These are phyloP conservation scores for Emydura subglobosa DNA, from an alignment of 2,113 vertebrate species.

Conservation along the genomic window DNA sequence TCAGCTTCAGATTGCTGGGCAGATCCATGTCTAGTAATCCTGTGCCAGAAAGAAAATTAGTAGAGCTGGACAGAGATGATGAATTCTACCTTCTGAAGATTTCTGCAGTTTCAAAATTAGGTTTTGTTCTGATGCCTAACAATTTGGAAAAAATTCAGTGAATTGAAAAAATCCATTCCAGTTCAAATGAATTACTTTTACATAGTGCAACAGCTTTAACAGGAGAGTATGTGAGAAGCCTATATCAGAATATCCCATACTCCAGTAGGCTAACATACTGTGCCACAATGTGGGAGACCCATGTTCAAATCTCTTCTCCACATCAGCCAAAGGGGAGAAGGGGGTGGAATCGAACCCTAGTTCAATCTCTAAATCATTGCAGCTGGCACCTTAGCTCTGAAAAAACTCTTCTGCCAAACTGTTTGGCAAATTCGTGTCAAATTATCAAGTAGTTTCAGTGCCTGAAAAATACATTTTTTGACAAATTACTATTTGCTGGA, in stretches of 20 bases:
- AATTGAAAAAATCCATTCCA: neutral
- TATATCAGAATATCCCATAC: neutral
- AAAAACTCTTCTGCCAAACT: neutral
- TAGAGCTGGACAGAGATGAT: neutral
- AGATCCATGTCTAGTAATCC: neutral
- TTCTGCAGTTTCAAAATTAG: neutral
- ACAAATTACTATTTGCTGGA: neutral
- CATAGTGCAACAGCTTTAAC: neutral
- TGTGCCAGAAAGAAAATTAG: neutral
- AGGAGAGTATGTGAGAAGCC: neutral
- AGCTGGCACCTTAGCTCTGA: neutral
- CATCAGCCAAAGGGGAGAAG: neutral
- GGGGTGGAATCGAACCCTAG: neutral
- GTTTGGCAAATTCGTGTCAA: neutral
- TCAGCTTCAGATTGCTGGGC: neutral
- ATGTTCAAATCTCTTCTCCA: neutral
- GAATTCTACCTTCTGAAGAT: neutral
- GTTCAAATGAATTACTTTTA: neutral
- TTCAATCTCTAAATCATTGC: neutral
- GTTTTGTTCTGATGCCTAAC: neutral
- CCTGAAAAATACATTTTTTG: neutral
- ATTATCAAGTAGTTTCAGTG: neutral
- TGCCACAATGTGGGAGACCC: neutral
- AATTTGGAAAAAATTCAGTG: neutral
- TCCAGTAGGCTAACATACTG: neutral